Evolutionary conservation across 2,797 vertebrate species (phyloP).

Genomic region (Cuniculus paca): DNA sequence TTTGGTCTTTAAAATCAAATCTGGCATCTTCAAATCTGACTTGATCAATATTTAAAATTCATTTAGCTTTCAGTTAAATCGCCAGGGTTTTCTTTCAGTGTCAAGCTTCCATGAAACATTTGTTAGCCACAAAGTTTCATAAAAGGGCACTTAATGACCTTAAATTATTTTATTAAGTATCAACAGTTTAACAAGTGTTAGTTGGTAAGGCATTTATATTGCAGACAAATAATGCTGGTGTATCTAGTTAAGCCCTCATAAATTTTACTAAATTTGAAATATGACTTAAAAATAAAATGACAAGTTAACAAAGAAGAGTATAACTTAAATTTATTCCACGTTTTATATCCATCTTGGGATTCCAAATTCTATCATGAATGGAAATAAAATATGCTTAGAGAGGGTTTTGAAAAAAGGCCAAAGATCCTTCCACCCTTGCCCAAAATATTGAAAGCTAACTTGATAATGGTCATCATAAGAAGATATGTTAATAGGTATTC

Average conservation of each 20-base stretch:
- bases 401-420: conserved; percentile 45
- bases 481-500: conserved; percentile 22
- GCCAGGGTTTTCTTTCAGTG: not conserved
- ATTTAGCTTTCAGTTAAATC: conserved; percentile 31
- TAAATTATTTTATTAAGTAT: conserved; percentile 23
- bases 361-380: conserved; percentile 62
- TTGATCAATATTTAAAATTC: conserved; percentile 35
- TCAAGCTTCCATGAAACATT: not conserved
- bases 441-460: conserved; percentile 58
- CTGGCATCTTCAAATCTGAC: conserved; percentile 23
- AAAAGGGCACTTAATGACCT: not conserved
- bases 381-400: conserved; percentile 57
- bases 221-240: not conserved
- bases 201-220: not conserved
- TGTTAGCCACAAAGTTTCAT: conserved; percentile 43
- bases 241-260: not conserved
- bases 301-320: conserved; percentile 48
- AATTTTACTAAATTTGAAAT: conserved; percentile 43
- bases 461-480: conserved; percentile 25
- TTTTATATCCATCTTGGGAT: conserved; percentile 62
- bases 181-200: conserved; percentile 7
- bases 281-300: conserved; percentile 57
- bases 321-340: conserved; percentile 46
- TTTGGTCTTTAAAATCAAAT: conserved; percentile 49
- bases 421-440: conserved; percentile 57